A percentile compares a stretch with the other conserved stretches of the same genome.
Evolutionary conservation across 2,888 invertebrate genomes (phyloP).

Genomic region (Nomada fucata): DNA sequence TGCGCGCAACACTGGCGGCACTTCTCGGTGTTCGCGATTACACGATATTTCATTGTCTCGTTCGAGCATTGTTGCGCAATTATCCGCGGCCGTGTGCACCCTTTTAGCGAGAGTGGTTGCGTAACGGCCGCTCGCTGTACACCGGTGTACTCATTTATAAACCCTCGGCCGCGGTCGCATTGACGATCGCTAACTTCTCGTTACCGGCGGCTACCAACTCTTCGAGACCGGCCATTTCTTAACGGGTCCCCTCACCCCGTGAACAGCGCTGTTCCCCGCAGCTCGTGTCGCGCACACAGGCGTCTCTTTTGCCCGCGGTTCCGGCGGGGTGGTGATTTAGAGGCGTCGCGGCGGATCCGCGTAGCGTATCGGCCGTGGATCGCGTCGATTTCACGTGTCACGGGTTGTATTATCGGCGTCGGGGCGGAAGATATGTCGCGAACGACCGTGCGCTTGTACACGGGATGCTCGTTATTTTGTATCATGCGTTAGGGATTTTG

Average conservation of each 20-base stretch:
- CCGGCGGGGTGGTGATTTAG: slow-evolving; percentile 54
- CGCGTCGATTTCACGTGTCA: slow-evolving; percentile 61
- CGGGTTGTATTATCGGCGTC: slow-evolving; percentile 18
- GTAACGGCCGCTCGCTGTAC: slow-evolving; percentile 43
- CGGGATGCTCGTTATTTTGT: slow-evolving; percentile 13
- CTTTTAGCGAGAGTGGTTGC: slow-evolving; percentile 60
- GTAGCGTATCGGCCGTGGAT: slow-evolving; percentile 16
- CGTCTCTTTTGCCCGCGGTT: slow-evolving; percentile 49
- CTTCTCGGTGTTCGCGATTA: slow-evolving; percentile 50
- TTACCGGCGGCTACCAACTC: slow-evolving; percentile 66
- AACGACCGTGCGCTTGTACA: not conserved
- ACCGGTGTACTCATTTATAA: slow-evolving; percentile 65
- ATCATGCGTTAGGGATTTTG: slow-evolving; percentile 16
- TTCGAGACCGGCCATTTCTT: slow-evolving; percentile 64
- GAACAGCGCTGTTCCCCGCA: slow-evolving; percentile 7
- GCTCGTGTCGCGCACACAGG: slow-evolving; percentile 29
- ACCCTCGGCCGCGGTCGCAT: slow-evolving; percentile 47
- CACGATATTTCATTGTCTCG: slow-evolving; percentile 69
- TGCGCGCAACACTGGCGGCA: slow-evolving; percentile 33
- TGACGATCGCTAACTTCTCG: slow-evolving; percentile 71
- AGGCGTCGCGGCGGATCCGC: slow-evolving; percentile 24
- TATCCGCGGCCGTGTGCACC: slow-evolving; percentile 58
- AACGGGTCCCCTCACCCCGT: slow-evolving; percentile 48
- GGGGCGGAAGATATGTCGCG: slow-evolving; percentile 21
- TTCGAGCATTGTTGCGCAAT: slow-evolving; percentile 64